phyloP scores from a whole-genome alignment of 92 coral and sea anemone genomes.

The Diadumene lineata region DNA sequence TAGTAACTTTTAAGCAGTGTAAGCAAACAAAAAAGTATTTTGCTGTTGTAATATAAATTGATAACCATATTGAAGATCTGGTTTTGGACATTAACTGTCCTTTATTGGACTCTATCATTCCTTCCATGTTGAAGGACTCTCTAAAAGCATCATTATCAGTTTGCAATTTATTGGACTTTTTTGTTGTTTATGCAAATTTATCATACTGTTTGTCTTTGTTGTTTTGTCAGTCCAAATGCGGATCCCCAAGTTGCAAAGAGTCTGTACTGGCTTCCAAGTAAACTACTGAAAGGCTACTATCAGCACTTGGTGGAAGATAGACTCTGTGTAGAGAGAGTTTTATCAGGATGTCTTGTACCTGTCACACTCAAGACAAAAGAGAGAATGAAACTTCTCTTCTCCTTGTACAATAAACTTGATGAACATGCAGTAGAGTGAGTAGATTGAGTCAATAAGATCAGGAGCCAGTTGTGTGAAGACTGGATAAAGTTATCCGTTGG shows the following conservation, averaged over 20 bases:
- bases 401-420: conserved; percentile 72
- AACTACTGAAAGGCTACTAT: conserved; percentile 80
- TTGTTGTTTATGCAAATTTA: too few relatives aligned
- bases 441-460: neutral
- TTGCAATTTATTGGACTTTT: too few relatives aligned
- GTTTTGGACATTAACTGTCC: too few relatives aligned
- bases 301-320: conserved; percentile 86
- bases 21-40: too few relatives aligned
- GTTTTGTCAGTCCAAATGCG: conserved; percentile 53
- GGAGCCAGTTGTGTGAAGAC: too few relatives aligned
- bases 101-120: too few relatives aligned
- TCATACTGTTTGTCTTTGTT: neutral
- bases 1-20: too few relatives aligned
- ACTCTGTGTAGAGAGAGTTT: conserved; percentile 84
- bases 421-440: conserved; percentile 64
- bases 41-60: too few relatives aligned
- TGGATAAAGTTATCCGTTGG: too few relatives aligned
- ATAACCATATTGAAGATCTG: too few relatives aligned
- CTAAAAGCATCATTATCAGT: too few relatives aligned
- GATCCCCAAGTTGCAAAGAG: conserved; percentile 60
- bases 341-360: conserved; percentile 91
- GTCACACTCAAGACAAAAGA: conserved; percentile 76
- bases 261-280: conserved; percentile 92
- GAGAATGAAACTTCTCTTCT: conserved; percentile 75
- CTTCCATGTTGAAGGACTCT: too few relatives aligned